phyloP scores from a whole-genome alignment of 35 echinoderm and acorn worm species.

The Ophioderma brevispina region DNA sequence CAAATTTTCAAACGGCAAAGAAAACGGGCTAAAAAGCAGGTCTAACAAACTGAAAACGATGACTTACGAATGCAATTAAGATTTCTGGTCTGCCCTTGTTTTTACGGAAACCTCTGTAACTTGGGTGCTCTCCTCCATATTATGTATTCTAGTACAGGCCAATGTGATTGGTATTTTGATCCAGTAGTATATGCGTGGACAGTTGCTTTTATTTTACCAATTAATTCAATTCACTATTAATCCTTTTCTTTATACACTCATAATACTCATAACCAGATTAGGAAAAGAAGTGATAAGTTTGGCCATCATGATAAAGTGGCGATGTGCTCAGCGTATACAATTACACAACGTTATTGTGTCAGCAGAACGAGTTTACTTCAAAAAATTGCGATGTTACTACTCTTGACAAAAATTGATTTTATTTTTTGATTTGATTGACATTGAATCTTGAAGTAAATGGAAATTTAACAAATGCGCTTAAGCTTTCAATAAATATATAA shows the following conservation, averaged over 20 bases:
- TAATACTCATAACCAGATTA: too few relatives aligned
- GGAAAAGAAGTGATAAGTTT: too few relatives aligned
- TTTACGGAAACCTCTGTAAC: not conserved
- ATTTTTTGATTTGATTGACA: too few relatives aligned
- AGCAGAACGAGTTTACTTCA: too few relatives aligned
- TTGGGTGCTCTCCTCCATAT: not conserved
- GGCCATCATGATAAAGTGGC: too few relatives aligned
- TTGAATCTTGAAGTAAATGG: too few relatives aligned
- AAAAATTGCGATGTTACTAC: too few relatives aligned
- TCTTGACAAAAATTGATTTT: too few relatives aligned
- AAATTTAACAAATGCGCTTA: too few relatives aligned
- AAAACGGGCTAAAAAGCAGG: not conserved
- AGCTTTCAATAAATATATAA: too few relatives aligned
- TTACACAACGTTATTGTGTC: too few relatives aligned
- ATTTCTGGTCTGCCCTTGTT: not conserved
- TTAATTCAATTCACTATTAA: not conserved
- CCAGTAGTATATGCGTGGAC: not conserved
- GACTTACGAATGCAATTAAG: not conserved
- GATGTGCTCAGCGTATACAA: too few relatives aligned
- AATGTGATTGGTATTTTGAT: not conserved
- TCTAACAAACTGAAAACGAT: not conserved
- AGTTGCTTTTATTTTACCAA: not conserved
- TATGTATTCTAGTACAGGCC: not conserved
- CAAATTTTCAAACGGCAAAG: not conserved
- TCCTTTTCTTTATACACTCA: not conserved